Conservation (phyloP, 2,113 vertebrate species). For the Orientallactaga bullata region DNA sequence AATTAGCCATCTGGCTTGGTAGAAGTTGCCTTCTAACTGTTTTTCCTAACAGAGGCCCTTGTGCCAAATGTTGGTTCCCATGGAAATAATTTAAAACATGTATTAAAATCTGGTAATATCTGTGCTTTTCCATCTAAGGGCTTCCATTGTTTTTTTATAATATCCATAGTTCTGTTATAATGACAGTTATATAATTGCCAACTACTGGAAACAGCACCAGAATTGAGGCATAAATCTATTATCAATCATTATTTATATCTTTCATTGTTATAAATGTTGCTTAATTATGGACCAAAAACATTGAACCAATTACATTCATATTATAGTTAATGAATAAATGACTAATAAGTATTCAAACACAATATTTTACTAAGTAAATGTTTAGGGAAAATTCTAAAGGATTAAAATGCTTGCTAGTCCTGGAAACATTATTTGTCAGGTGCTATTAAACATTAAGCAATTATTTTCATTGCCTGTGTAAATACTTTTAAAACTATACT, state of each 20-base stretch:
- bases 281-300: neutral
- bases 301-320: conserved; percentile 28
- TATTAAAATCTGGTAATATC: conserved; percentile 78
- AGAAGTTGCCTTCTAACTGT: conserved; percentile 78
- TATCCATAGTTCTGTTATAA: conserved; percentile 58
- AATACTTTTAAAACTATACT: neutral
- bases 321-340: conserved; percentile 23
- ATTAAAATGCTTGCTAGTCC: neutral
- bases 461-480: neutral
- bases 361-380: neutral
- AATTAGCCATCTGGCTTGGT: conserved; percentile 84
- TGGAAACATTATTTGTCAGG: conserved; percentile 12
- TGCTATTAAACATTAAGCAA: neutral
- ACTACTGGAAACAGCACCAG: conserved; percentile 53
- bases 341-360: conserved; percentile 12
- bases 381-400: neutral
- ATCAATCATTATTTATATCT: conserved; percentile 49
- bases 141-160: conserved; percentile 60
- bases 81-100: conserved; percentile 84
- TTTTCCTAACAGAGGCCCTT: conserved; percentile 75
- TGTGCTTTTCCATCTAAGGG: conserved; percentile 66
- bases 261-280: neutral
- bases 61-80: conserved; percentile 85
- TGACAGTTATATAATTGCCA: conserved; percentile 32
- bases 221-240: neutral